These are phyloP conservation scores for Philaethria dido DNA, from an alignment of 2,888 invertebrate species.

Conservation along the genomic window DNA sequence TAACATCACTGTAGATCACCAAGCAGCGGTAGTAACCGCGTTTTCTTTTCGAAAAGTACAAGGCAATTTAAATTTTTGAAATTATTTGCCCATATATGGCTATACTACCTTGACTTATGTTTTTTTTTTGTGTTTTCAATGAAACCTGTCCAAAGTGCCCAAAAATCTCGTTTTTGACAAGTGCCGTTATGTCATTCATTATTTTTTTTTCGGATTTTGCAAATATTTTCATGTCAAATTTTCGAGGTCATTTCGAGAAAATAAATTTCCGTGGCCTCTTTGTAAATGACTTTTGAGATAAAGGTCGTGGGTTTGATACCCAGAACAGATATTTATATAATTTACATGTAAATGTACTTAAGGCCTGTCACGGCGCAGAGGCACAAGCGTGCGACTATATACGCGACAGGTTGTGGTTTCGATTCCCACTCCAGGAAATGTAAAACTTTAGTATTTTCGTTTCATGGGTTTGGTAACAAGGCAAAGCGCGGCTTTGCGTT, in stretches of 20 bases:
- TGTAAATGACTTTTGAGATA: too few species aligned
- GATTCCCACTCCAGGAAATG: too few species aligned
- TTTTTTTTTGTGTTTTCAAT: conserved; percentile 21
- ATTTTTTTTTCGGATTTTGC: conserved; percentile 1
- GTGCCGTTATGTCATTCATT: conserved; percentile 16
- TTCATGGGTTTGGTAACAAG: too few species aligned
- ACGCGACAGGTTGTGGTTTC: too few species aligned
- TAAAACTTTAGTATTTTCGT: too few species aligned
- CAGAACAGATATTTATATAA: too few species aligned
- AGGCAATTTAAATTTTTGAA: conserved; percentile 9
- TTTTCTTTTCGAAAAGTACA: conserved; percentile 15
- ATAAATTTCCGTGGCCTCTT: too few species aligned
- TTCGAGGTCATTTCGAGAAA: neutral
- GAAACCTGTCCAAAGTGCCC: conserved; percentile 13
- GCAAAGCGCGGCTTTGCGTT: too few species aligned
- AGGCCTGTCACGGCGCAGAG: too few species aligned
- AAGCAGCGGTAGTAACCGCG: neutral
- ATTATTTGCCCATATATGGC: conserved; percentile 14
- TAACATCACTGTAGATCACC: conserved; percentile 3
- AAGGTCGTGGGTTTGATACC: too few species aligned
- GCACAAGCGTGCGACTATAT: too few species aligned
- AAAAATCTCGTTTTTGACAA: conserved; percentile 14
- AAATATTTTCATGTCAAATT: neutral
- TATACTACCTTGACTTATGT: conserved; percentile 13
- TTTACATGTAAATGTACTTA: too few species aligned